Conservation (phyloP, 1,140 invertebrate genomes). For the Notospermus geniculatus region DNA sequence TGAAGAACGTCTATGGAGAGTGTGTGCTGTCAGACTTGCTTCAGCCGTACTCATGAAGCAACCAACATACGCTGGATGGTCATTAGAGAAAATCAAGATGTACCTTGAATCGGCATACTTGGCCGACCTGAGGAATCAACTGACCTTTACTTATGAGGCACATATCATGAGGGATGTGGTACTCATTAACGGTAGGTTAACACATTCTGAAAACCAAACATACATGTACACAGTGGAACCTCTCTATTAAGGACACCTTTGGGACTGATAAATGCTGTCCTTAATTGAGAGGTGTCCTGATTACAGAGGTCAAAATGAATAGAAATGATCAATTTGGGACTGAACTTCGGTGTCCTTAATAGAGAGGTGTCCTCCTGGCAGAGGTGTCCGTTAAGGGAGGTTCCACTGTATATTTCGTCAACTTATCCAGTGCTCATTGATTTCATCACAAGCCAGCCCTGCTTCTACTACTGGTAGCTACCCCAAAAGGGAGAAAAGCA, state of each 20-base stretch:
- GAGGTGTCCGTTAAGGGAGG: no score
- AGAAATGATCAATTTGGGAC: no score
- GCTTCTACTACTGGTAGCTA: background rate
- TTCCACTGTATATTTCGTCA: no score
- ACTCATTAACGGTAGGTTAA: slow-evolving; percentile 37
- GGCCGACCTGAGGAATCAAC: slow-evolving; percentile 17
- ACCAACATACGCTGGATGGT: slow-evolving; percentile 42
- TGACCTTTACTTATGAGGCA: slow-evolving; percentile 30
- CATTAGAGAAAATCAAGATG: slow-evolving; percentile 41
- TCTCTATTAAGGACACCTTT: no score
- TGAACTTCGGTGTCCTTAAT: no score
- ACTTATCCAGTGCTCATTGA: no score
- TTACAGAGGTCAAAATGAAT: no score
- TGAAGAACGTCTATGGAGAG: slow-evolving; percentile 44
- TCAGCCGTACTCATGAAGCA: slow-evolving; percentile 38
- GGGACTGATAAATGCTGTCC: no score
- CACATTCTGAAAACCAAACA: background rate
- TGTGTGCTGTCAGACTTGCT: slow-evolving; percentile 42
- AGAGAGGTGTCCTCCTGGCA: no score
- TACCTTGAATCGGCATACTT: slow-evolving; percentile 41
- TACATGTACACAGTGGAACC: no score
- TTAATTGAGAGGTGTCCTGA: no score
- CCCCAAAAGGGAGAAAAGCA: background rate
- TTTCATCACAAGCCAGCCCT: background rate
- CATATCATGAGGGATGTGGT: slow-evolving; percentile 43